A percentile compares a stretch with the other conserved stretches of the same genome.
Evolutionary conservation across 2,888 invertebrate species (phyloP).

Genomic region (Prosapia bicincta): DNA sequence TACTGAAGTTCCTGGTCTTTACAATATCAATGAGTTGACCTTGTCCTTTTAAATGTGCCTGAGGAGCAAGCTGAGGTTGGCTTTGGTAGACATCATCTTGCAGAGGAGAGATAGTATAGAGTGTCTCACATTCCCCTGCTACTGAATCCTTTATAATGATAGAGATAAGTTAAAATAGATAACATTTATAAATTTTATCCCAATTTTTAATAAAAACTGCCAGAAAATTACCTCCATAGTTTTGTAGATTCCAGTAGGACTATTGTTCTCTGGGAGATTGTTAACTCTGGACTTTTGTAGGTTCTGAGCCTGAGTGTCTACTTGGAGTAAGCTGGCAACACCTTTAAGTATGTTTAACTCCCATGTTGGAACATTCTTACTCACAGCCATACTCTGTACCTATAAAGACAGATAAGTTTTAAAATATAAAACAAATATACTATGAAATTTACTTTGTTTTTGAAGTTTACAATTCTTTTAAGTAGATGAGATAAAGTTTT

Average conservation of each 20-base stretch:
- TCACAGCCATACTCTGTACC: conserved; percentile 53
- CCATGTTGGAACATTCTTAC: conserved; percentile 54
- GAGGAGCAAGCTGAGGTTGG: conserved; percentile 53
- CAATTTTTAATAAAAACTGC: no score
- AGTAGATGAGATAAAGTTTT: neutral
- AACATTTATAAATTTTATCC: no score
- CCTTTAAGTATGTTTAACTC: conserved; percentile 68
- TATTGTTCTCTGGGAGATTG: conserved; percentile 45
- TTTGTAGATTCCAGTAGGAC: conserved; percentile 56
- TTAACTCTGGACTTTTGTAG: conserved; percentile 50
- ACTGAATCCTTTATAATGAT: conserved; percentile 51
- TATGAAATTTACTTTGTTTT: no score
- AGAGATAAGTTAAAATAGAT: neutral
- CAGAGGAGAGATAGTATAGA: conserved; percentile 62
- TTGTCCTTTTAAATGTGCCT: conserved; percentile 48
- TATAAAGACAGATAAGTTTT: neutral
- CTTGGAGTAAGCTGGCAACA: conserved; percentile 64
- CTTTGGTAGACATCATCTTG: conserved; percentile 54
- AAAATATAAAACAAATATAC: no score
- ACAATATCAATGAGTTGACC: conserved; percentile 56
- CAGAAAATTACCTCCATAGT: conserved; percentile 58
- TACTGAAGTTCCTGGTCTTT: conserved; percentile 63
- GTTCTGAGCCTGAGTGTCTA: conserved; percentile 59
- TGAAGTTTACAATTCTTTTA: no score
- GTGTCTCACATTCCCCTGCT: conserved; percentile 65